Evolutionary conservation across 1,140 invertebrate species (phyloP).

Genomic region (Paraescarpia echinospica): DNA sequence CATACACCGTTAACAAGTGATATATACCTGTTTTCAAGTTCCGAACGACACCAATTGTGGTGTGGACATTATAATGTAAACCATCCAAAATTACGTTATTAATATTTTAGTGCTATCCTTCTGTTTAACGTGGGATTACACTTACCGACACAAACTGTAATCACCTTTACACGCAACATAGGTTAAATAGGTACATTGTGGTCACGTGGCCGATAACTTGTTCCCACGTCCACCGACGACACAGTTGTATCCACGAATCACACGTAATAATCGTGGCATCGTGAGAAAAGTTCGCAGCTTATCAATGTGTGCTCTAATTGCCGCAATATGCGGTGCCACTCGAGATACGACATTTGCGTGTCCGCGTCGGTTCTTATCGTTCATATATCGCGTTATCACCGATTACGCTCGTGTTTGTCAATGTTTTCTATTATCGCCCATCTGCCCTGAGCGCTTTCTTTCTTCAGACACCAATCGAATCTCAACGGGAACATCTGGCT

Average conservation of each 20-base stretch:
- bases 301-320: background rate
- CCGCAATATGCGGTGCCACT: background rate
- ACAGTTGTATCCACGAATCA: background rate
- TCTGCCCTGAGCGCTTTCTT: background rate
- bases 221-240: background rate
- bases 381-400: background rate
- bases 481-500: background rate
- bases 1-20: too few relatives aligned
- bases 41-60: too few relatives aligned
- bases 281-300: background rate
- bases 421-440: background rate
- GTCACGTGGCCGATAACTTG: background rate
- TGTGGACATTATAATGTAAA: too few relatives aligned
- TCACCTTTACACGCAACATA: too few relatives aligned
- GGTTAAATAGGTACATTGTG: background rate
- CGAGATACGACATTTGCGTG: background rate
- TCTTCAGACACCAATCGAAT: background rate
- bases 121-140: too few relatives aligned
- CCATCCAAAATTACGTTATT: too few relatives aligned
- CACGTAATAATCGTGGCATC: background rate
- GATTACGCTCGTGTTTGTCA: background rate
- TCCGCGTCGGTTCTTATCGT: background rate
- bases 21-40: too few relatives aligned
- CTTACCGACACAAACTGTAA: too few relatives aligned
- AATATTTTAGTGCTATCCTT: too few relatives aligned